Evolutionary conservation across 2,888 invertebrate species (phyloP).

Genomic region (Seira musarum): DNA sequence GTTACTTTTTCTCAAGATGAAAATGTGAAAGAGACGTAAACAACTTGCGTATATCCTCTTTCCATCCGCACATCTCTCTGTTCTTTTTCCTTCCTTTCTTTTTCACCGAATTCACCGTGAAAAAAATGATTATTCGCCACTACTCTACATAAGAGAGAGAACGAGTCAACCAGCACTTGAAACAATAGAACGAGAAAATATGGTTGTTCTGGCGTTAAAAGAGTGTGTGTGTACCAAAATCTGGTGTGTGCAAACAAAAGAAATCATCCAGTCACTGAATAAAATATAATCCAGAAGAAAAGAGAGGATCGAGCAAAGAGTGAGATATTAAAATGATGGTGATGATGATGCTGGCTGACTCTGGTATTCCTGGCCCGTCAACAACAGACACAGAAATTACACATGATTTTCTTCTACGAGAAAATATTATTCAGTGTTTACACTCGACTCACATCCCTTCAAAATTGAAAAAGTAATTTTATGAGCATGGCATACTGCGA

Average conservation of each 20-base stretch:
- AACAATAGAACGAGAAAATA: neutral
- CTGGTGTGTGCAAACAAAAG: neutral
- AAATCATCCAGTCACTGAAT: neutral
- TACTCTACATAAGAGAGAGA: neutral
- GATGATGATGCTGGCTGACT: neutral
- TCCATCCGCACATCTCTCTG: neutral
- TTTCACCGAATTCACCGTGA: neutral
- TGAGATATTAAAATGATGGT: neutral
- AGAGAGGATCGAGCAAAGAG: neutral
- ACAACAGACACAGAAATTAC: neutral
- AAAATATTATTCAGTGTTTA: slow-evolving; percentile 11
- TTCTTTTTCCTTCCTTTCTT: neutral
- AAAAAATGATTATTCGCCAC: neutral
- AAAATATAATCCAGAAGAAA: neutral
- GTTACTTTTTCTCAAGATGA: neutral
- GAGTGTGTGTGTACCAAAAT: neutral
- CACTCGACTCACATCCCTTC: neutral
- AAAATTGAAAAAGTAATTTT: neutral
- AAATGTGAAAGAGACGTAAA: neutral
- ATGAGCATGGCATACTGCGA: neutral
- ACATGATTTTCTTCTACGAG: neutral
- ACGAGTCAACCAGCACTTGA: neutral
- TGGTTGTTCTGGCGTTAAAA: neutral
- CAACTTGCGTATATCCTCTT: neutral
- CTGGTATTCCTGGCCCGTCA: neutral